Evolutionary conservation across 2,888 invertebrate genomes (phyloP).

Genomic region (Stenolophus ochropezus): DNA sequence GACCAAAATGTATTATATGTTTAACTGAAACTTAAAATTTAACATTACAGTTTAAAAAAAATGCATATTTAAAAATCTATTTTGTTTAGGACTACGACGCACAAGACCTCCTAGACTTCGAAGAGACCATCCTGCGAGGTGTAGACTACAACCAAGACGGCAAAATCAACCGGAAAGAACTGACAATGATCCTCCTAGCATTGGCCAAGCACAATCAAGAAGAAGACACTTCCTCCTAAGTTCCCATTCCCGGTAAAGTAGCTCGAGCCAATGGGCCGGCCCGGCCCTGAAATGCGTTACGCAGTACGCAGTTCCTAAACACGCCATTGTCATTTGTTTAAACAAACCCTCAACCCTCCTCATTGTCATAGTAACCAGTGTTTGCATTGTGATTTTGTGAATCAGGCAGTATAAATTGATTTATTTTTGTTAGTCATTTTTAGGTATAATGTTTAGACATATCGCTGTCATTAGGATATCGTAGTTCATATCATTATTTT

Average conservation of each 20-base stretch:
- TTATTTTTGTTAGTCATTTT: neutral
- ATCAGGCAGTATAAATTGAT: conserved; percentile 6
- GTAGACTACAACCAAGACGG: conserved; percentile 95
- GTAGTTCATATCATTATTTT: conserved; percentile 35
- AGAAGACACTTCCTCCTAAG: conserved; percentile 73
- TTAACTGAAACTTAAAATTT: no score
- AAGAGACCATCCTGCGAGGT: conserved; percentile 91
- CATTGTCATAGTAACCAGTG: neutral
- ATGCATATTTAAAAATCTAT: neutral
- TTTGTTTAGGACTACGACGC: conserved; percentile 88
- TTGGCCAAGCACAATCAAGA: conserved; percentile 87
- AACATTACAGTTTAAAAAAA: no score
- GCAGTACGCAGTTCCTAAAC: conserved; percentile 44
- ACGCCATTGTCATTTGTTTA: conserved; percentile 38
- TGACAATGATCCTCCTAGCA: conserved; percentile 93
- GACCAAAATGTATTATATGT: no score
- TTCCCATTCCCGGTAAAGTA: neutral
- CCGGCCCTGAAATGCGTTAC: conserved; percentile 26
- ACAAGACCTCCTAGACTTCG: conserved; percentile 90
- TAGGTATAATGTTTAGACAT: conserved; percentile 45
- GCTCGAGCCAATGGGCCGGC: conserved; percentile 4
- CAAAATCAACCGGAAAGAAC: conserved; percentile 93
- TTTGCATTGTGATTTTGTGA: conserved; percentile 14
- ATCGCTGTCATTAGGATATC: conserved; percentile 26
- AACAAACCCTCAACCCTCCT: conserved; percentile 7